A percentile compares a stretch with the other conserved stretches of the same genome.
phyloP scores from a whole-genome alignment of 2,888 invertebrate genomes.

The Watsonalla cultraria region DNA sequence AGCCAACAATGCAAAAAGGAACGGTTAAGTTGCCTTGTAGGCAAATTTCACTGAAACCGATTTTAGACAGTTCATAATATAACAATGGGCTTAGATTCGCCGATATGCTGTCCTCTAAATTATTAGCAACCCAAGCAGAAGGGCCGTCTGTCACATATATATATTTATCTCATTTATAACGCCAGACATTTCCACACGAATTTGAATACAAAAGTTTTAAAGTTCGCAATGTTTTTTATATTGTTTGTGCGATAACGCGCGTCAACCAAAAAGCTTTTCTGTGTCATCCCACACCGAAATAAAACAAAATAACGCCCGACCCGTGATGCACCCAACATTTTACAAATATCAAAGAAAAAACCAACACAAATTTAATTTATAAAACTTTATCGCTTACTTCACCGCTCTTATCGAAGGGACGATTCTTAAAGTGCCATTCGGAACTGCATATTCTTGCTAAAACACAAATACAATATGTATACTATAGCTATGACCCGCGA shows the following conservation, averaged over 20 bases:
- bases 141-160: neutral
- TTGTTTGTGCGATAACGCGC: slow-evolving; percentile 59
- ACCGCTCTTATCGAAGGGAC: slow-evolving; percentile 20
- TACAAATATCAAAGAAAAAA: slow-evolving; percentile 54
- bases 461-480: neutral
- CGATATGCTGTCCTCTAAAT: slow-evolving; percentile 3
- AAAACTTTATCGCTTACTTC: slow-evolving; percentile 24
- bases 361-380: slow-evolving; percentile 34
- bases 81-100: slow-evolving; percentile 2
- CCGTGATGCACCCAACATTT: slow-evolving; percentile 66
- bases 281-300: slow-evolving; percentile 54
- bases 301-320: slow-evolving; percentile 40
- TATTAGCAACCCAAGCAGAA: neutral
- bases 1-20: too few relatives aligned
- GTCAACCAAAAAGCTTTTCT: slow-evolving; percentile 75
- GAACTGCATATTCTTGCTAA: neutral
- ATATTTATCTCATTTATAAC: neutral
- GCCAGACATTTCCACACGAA: slow-evolving; percentile 25
- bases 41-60: neutral
- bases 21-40: too few relatives aligned
- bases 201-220: slow-evolving; percentile 60
- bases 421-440: slow-evolving; percentile 1
- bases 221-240: slow-evolving; percentile 48
- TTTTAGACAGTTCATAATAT: neutral
- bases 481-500: too few relatives aligned